A percentile compares a stretch with the other conserved stretches of the same genome.
These are phyloP conservation scores for Eulithis testata DNA, from an alignment of 2,888 invertebrate genomes.

Conservation along the genomic window DNA sequence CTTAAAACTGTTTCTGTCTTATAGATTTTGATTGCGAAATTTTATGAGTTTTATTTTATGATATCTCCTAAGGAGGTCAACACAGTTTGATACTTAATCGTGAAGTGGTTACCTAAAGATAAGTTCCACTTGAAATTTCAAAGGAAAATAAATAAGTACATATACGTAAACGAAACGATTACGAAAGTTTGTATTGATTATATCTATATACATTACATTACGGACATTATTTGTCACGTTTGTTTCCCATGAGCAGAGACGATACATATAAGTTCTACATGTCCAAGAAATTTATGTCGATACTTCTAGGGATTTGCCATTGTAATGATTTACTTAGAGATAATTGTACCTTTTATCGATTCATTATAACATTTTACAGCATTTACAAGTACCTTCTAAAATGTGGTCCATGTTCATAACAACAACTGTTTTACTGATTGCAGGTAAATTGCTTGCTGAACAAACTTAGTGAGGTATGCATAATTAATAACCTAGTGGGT, in stretches of 20 bases:
- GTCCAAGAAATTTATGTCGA: neutral
- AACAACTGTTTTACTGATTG: no score
- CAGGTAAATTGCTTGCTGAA: no score
- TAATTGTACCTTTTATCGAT: no score
- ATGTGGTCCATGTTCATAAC: no score
- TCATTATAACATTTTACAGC: no score
- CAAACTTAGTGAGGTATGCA: no score
- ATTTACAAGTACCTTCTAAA: no score
- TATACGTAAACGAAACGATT: slow-evolving; percentile 1
- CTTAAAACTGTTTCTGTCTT: slow-evolving; percentile 11
- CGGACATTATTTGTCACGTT: no score
- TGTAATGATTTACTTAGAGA: neutral
- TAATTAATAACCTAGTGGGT: no score
- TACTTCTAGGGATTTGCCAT: neutral
- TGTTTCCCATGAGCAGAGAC: no score
- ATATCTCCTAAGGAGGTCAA: slow-evolving; percentile 26
- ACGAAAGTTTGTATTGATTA: slow-evolving; percentile 3
- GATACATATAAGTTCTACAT: neutral
- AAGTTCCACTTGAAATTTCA: slow-evolving; percentile 24
- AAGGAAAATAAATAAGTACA: slow-evolving; percentile 11
- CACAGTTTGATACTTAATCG: slow-evolving; percentile 16
- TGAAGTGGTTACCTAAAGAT: slow-evolving; percentile 25
- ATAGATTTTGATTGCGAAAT: slow-evolving; percentile 19
- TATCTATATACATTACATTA: neutral
- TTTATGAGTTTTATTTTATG: slow-evolving; percentile 15